phyloP scores from a whole-genome alignment of 1,140 invertebrate species.

The Aradophagus sp. region DNA sequence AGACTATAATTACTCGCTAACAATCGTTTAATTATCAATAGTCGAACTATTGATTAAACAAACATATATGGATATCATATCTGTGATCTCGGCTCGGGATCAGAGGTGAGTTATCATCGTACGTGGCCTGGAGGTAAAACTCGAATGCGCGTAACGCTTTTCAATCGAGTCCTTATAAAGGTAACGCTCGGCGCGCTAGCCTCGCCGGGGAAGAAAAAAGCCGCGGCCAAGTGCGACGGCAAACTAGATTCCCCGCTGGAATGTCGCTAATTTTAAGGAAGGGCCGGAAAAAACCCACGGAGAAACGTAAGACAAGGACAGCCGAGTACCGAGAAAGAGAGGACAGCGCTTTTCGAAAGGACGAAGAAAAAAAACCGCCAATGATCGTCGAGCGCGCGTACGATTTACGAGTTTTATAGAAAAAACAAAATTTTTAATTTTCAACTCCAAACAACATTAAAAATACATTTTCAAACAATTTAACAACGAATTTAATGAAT shows the following conservation, averaged over 20 bases:
- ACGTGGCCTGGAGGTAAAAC: conserved; percentile 27
- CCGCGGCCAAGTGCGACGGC: conserved; percentile 1
- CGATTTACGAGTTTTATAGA: too few relatives aligned
- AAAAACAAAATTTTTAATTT: too few relatives aligned
- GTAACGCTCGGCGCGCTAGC: conserved; percentile 37
- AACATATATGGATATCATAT: conserved; percentile 31
- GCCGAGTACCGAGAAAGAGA: too few relatives aligned
- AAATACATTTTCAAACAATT: too few relatives aligned
- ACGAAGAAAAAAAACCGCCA: too few relatives aligned
- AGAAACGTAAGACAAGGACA: too few relatives aligned
- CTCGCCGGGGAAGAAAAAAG: conserved; percentile 36
- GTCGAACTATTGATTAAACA: conserved; percentile 32
- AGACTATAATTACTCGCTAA: too few relatives aligned
- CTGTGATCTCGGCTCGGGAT: conserved; percentile 36
- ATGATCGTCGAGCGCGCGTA: too few relatives aligned
- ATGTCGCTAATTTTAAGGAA: conserved; percentile 4
- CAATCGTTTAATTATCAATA: conserved; percentile 3
- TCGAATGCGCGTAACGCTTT: conserved; percentile 46
- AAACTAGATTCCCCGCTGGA: conserved; percentile 4
- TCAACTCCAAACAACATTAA: too few relatives aligned
- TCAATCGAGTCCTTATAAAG: conserved; percentile 68
- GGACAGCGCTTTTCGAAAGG: too few relatives aligned
- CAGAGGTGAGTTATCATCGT: conserved; percentile 47
- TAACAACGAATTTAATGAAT: too few relatives aligned
- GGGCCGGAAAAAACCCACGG: neutral